Percentiles rank a stretch among this genome's conserved stretches.
Evolutionary conservation across 2,888 invertebrate genomes (phyloP).

Genomic region (Xestoiulus laeticollis): DNA sequence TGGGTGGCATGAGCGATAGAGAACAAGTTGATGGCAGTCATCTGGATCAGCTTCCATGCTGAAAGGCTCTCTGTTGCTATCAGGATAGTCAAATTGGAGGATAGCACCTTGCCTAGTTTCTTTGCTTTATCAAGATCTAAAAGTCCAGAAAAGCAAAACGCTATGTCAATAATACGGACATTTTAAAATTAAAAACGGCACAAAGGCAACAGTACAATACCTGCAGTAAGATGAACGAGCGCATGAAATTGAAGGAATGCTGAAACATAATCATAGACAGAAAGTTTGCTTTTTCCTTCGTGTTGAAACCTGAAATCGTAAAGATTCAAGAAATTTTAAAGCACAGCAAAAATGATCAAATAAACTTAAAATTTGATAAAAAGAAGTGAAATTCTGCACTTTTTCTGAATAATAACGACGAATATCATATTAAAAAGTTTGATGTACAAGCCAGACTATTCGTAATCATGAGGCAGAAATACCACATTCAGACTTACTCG

Average conservation of each 20-base stretch:
- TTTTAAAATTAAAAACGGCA: not conserved
- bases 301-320: conserved; percentile 61
- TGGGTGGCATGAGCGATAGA: conserved; percentile 66
- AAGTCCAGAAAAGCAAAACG: not conserved
- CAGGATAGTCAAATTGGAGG: conserved; percentile 77
- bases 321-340: not conserved
- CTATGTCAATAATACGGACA: not conserved
- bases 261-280: conserved; percentile 70
- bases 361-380: too few relatives aligned
- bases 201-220: conserved; percentile 39
- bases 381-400: not conserved
- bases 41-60: conserved; percentile 79
- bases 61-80: conserved; percentile 82
- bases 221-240: conserved; percentile 61
- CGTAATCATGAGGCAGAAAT: not conserved
- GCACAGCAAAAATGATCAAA: not conserved
- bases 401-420: too few relatives aligned
- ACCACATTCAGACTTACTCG: conserved; percentile 56
- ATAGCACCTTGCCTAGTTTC: conserved; percentile 72
- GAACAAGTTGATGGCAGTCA: conserved; percentile 80
- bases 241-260: conserved; percentile 74
- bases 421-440: too few relatives aligned
- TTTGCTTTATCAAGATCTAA: conserved; percentile 71
- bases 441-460: too few relatives aligned
- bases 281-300: conserved; percentile 71